Evolutionary conservation across 2,113 vertebrate genomes (phyloP).

Genomic region (Alces alces): DNA sequence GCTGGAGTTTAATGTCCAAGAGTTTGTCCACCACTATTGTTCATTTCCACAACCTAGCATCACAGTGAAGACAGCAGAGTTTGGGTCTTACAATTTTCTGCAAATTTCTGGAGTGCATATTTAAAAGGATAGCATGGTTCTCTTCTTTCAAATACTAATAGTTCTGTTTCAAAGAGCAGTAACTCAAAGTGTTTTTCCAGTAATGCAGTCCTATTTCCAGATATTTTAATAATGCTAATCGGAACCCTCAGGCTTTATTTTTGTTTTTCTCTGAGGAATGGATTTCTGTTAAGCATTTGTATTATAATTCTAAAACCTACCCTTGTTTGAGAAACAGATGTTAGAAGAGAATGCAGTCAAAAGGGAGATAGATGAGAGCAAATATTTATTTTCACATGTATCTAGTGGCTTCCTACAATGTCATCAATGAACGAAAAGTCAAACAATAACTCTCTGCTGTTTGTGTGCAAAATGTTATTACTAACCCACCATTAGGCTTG

Average conservation of each 20-base stretch:
- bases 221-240: slow-evolving; percentile 35
- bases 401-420: not conserved
- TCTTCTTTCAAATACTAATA: slow-evolving; percentile 4
- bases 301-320: slow-evolving; percentile 15
- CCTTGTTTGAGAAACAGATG: slow-evolving; percentile 51
- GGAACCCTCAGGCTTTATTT: slow-evolving; percentile 33
- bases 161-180: not conserved
- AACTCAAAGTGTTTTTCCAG: not conserved
- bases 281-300: slow-evolving; percentile 32
- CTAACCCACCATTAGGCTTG: not conserved
- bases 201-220: slow-evolving; percentile 18
- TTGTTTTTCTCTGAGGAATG: slow-evolving; percentile 38
- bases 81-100: not conserved
- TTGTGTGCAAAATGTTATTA: slow-evolving; percentile 2
- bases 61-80: not conserved
- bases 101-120: not conserved
- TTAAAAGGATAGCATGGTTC: not conserved
- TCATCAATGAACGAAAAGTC: not conserved
- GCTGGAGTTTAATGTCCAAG: not conserved
- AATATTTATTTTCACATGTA: slow-evolving; percentile 49
- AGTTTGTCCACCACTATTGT: not conserved
- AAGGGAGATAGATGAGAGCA: slow-evolving; percentile 10
- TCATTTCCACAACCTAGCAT: not conserved
- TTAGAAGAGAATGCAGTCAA: slow-evolving; percentile 25
- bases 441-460: slow-evolving; percentile 9